phyloP scores from a whole-genome alignment of 2,113 vertebrate species.

The Microcebus tavaratra region DNA sequence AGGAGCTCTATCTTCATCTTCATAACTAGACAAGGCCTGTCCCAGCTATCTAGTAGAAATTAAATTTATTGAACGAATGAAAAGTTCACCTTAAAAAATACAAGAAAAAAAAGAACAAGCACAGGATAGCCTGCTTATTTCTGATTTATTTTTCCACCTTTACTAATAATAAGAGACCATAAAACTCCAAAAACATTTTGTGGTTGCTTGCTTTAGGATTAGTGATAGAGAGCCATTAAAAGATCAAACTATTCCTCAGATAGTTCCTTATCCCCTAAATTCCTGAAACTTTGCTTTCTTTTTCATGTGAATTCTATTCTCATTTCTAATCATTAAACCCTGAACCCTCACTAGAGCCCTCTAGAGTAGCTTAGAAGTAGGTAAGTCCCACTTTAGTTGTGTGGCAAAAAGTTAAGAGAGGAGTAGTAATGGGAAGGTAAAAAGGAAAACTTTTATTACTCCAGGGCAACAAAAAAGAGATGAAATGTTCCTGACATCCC shows the following conservation, averaged over 20 bases:
- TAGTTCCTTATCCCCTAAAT: not conserved
- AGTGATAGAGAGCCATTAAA: not conserved
- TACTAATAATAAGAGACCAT: not conserved
- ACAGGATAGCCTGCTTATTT: not conserved
- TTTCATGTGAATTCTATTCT: not conserved
- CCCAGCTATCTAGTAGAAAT: not conserved
- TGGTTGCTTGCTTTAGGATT: constrained; percentile 11
- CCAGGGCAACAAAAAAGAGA: not conserved
- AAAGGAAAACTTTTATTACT: not conserved
- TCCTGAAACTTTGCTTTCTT: not conserved
- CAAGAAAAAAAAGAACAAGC: not conserved
- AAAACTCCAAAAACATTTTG: constrained; percentile 4
- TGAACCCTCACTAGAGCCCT: not conserved
- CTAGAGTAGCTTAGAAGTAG: not conserved
- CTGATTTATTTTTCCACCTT: not conserved
- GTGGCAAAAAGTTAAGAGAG: not conserved
- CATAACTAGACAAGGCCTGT: not conserved
- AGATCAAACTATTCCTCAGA: not conserved
- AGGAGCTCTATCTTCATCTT: not conserved
- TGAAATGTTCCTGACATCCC: not conserved
- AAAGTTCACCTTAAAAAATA: not conserved
- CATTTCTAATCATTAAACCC: not conserved
- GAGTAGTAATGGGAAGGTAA: not conserved
- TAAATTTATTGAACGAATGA: not conserved
- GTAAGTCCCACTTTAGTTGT: not conserved